phyloP scores from a whole-genome alignment of 2,113 vertebrate genomes.

The Neomonachus schauinslandi region DNA sequence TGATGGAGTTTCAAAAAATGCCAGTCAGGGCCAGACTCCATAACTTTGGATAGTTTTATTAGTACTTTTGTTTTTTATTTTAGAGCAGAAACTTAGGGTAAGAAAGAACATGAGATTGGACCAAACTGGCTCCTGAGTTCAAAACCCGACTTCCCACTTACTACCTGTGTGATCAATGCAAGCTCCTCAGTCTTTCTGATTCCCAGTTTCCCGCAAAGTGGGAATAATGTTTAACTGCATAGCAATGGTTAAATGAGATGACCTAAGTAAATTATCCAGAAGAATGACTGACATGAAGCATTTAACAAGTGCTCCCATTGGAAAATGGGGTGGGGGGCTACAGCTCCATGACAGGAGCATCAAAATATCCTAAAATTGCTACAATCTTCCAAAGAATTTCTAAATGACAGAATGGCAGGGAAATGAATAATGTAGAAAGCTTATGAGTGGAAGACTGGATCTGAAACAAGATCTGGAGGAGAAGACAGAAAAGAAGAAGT shows the following conservation, averaged over 20 bases:
- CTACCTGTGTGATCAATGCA: neutral
- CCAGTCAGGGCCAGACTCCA: constrained; percentile 67
- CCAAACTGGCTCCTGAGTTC: neutral
- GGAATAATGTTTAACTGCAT: neutral
- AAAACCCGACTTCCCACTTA: neutral
- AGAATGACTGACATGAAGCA: neutral
- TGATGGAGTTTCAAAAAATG: constrained; percentile 76
- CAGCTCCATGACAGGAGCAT: neutral
- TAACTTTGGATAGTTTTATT: constrained; percentile 27
- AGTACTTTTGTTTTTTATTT: neutral
- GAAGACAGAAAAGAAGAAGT: neutral
- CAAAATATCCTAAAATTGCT: neutral
- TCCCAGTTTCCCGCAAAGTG: neutral
- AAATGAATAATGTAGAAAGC: neutral
- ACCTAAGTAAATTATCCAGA: neutral
- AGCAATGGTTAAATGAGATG: neutral
- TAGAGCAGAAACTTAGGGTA: neutral
- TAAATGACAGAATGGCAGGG: neutral
- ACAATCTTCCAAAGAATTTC: neutral
- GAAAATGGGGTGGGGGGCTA: neutral
- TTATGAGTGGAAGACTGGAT: neutral
- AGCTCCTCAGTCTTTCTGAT: neutral
- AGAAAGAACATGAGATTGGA: neutral
- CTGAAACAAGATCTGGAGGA: neutral
- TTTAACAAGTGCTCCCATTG: neutral